Conservation (phyloP, 2,113 vertebrate genomes). For the Rhea pennata region DNA sequence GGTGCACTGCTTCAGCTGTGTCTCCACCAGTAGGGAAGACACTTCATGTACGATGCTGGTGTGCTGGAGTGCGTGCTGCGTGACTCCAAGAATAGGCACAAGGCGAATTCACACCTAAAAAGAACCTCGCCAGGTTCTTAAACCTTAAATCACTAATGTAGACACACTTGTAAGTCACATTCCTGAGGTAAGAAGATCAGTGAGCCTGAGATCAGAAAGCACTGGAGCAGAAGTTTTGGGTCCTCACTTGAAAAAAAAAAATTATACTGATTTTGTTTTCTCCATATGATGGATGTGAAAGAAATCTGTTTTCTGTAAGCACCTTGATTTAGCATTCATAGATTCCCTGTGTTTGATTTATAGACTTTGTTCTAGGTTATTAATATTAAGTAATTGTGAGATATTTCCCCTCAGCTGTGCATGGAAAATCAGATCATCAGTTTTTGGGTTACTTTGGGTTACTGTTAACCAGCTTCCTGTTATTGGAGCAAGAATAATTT, state of each 20-base stretch:
- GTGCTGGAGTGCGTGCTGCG: not conserved
- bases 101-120: not conserved
- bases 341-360: not conserved
- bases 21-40: not conserved
- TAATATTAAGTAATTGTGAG: not conserved
- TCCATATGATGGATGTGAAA: not conserved
- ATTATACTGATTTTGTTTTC: not conserved
- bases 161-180: not conserved
- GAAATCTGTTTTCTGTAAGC: not conserved
- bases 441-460: not conserved
- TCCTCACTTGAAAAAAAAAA: not conserved
- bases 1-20: fast-evolving
- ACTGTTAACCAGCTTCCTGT: not conserved
- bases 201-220: not conserved
- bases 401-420: not conserved
- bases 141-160: not conserved
- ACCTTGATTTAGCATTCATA: not conserved
- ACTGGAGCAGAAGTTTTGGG: not conserved
- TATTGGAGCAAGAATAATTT: not conserved
- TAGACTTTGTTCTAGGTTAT: not conserved
- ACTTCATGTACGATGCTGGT: not conserved
- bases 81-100: not conserved
- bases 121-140: not conserved
- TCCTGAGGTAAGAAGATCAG: not conserved
- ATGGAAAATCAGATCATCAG: not conserved